Base-by-base conservation (phyloP, 2,888 invertebrate species). In the Mylabris sibirica region DNA sequence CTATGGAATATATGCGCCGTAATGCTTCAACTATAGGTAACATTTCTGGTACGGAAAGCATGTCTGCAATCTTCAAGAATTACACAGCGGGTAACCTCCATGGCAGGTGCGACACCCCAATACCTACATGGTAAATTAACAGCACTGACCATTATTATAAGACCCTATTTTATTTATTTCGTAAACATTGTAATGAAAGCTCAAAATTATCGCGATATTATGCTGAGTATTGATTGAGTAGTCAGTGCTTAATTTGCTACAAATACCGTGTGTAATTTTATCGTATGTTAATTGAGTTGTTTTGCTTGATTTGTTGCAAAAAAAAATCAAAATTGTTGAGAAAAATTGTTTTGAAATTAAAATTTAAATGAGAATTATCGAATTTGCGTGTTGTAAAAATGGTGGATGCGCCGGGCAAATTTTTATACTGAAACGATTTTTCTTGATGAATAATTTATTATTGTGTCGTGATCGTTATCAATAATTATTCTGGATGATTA, bases 31-130 rank as follows among this genome's bases (percentile, higher is more conserved):
- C 94, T 0, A 93, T 94, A 76, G 94, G 93, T 62, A 94, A 94
- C 84, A 94, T 95, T 85, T 92, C 94, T 66, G 93, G 93, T 67
- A 94, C 95, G 4, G 95, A 95, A 82, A 95, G 95, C 74, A 94
- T 96, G 93, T 95, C 95, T 68, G 94, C 94, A 67, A 92, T 96
- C 80, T 95, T 96, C 85, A 91, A 95, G 81, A 95, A 94, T 85
- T 95, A 95, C 84, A 95, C 95, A 64, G 90, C 91, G 78, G 91
- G 91, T 70, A 93, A 93, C 83, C 90, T 94, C 79, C 93, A 94
- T 84, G 93, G 93, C 87, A 95, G 95, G 94, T 95, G 87, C 85
- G 87, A 85, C 83, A 85, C 85, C 81, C 85, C 86, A 83, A 84
- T 84, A 84, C 84, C 84, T 84, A 87, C 86, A 83, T 87, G 87